Conservation (phyloP, 1,140 invertebrate genomes). For the Coenobita brevimanus region DNA sequence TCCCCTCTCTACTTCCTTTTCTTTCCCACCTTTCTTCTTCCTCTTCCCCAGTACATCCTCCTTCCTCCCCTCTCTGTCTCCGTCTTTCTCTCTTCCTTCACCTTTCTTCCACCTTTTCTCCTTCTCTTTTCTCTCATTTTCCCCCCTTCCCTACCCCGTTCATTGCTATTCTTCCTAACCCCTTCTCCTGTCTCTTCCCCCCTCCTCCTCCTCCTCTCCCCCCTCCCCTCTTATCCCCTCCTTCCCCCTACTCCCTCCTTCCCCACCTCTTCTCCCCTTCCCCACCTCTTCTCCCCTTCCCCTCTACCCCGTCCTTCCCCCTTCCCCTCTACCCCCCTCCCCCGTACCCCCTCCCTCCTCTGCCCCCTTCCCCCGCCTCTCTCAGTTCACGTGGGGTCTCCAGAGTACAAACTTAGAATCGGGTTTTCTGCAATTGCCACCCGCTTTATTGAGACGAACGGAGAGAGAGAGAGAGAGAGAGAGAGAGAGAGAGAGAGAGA, state of each 20-base stretch:
- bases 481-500: slow-evolving; percentile 36
- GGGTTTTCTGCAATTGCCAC: no score
- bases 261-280: neutral
- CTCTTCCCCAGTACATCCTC: neutral
- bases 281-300: neutral
- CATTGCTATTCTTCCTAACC: neutral
- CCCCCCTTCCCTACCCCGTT: neutral
- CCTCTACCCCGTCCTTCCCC: neutral
- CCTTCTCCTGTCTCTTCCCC: neutral
- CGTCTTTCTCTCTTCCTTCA: neutral
- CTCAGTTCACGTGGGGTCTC: neutral
- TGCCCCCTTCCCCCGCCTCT: neutral
- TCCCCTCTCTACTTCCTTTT: no score
- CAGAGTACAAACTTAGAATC: no score
- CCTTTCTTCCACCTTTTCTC: neutral
- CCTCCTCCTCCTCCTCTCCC: neutral
- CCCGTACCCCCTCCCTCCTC: neutral
- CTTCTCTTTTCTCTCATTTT: neutral
- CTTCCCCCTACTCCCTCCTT: neutral
- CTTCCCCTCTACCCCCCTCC: neutral
- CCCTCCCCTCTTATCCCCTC: neutral
- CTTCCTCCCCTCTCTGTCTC: neutral
- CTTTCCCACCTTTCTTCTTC: neutral
- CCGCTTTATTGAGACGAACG: no score
- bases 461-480: slow-evolving; percentile 36